Conservation (phyloP, 2,888 invertebrate species). For the Pelosia muscerda region DNA sequence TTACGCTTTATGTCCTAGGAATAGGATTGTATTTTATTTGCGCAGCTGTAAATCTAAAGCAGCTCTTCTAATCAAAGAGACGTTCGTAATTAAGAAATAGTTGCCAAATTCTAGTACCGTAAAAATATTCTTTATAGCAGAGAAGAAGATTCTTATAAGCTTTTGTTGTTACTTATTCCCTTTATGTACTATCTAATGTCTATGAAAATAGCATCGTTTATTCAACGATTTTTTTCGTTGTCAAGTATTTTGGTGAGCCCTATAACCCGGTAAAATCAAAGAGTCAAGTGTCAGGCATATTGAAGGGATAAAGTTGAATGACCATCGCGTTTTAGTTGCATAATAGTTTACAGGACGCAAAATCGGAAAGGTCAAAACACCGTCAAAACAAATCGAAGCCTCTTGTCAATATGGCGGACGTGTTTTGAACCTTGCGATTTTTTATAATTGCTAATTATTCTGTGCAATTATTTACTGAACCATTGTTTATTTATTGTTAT, state of each 20-base stretch:
- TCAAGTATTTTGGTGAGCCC: conserved; percentile 48
- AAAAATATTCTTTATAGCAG: background rate
- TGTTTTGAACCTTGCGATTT: conserved; percentile 66
- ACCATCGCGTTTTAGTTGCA: conserved; percentile 67
- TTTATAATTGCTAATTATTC: conserved; percentile 58
- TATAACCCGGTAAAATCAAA: conserved; percentile 67
- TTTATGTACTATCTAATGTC: background rate
- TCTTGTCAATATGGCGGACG: conserved; percentile 82
- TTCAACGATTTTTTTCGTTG: conserved; percentile 41
- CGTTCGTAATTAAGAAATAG: conserved; percentile 26
- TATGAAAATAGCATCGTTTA: conserved; percentile 6
- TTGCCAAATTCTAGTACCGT: conserved; percentile 17
- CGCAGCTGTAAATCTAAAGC: conserved; percentile 20
- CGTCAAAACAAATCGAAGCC: conserved; percentile 85
- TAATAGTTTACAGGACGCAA: conserved; percentile 78
- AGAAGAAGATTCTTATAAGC: conserved; percentile 26
- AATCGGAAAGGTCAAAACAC: conserved; percentile 82
- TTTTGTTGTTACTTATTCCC: background rate
- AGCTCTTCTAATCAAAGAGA: conserved; percentile 20
- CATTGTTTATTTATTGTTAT: conserved; percentile 28
- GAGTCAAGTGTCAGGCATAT: conserved; percentile 47
- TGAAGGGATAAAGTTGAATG: conserved; percentile 49
- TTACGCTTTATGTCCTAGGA: conserved; percentile 13
- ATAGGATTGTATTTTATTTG: conserved; percentile 40
- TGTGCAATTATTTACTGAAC: conserved; percentile 28